Conservation (phyloP, 2,113 vertebrate genomes). For the Heloderma charlesbogerti region DNA sequence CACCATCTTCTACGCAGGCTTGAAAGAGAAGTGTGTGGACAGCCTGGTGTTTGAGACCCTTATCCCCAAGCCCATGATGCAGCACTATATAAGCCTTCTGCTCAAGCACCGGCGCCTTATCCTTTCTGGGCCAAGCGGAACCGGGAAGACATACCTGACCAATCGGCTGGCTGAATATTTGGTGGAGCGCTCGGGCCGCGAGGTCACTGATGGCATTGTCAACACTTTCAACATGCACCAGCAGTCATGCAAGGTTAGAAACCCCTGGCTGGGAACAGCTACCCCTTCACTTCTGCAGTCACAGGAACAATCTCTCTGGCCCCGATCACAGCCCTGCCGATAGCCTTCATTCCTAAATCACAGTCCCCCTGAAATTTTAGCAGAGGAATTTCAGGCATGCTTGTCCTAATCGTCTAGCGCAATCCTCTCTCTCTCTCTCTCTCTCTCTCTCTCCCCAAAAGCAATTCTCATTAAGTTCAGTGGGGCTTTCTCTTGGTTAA, state of each 20-base stretch:
- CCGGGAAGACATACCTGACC: conserved; percentile 93
- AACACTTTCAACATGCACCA: conserved; percentile 97
- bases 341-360: neutral
- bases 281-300: neutral
- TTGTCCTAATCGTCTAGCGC: neutral
- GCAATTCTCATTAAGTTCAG: neutral
- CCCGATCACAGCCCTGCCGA: neutral
- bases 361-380: neutral
- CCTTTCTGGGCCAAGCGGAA: conserved; percentile 93
- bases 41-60: conserved; percentile 95
- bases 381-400: neutral
- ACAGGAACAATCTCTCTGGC: neutral
- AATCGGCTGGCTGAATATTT: conserved; percentile 92
- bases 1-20: conserved; percentile 76
- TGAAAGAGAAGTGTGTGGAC: conserved; percentile 92
- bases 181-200: conserved; percentile 87
- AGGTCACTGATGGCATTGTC: conserved; percentile 81
- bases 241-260: conserved; percentile 91
- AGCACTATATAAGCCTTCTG: conserved; percentile 94
- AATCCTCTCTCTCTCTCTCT: too few species aligned
- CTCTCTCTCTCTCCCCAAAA: neutral
- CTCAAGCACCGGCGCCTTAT: conserved; percentile 93
- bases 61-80: conserved; percentile 96
- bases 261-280: neutral
- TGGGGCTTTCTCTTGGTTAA: too few species aligned